Evolutionary conservation across 2,888 invertebrate species (phyloP), one percentile per base, ranked within the genome.

Genomic region (Oligia fasciuncula): DNA sequence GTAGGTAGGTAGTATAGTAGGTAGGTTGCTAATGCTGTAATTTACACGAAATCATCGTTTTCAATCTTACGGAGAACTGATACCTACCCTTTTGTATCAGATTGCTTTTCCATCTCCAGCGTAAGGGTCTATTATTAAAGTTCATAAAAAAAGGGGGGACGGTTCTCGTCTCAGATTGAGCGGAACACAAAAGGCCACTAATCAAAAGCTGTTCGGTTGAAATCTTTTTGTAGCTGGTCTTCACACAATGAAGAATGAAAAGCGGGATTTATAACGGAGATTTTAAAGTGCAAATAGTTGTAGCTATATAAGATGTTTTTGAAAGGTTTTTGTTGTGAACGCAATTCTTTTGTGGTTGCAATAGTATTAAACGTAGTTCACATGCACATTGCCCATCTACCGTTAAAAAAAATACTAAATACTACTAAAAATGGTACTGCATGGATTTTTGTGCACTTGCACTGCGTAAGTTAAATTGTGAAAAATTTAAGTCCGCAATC

Each of bases 151-250:
- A 43, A 62, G 65, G 35, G 14, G 40, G 60, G 67, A 43, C n/a
- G 75, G 19, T 73, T 79, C 81, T 78, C 75, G 29, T 74, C 66
- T 86, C 76, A 85, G 86, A 88, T 88, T 80, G 87, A 83, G 67
- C 68, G 67, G 73, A 87, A 79, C 85, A 91, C 90, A 93, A 92
- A 90, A 89, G 86, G 79, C 76, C 74, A 85, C 85, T 91, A 91
- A 93, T 93, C 90, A 92, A 91, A 93, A 91, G 90, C 88, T 87
- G 85, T 85, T 88, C 76, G 71, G 67, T 75, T 69, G 72, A 75
- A 79, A 72, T 75, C 72, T 79, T 86, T 85, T 81, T 82, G 65
- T 76, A 78, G 70, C 40, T 70, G 23, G 76, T 65, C 51, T 63
- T 29, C 29, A 65, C 13, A 73, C 67, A 68, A 78, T 73, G 72